A percentile compares a stretch with the other conserved stretches of the same genome.
phyloP scores from a whole-genome alignment of 2,113 vertebrate species.

The Podocnemis expansa region DNA sequence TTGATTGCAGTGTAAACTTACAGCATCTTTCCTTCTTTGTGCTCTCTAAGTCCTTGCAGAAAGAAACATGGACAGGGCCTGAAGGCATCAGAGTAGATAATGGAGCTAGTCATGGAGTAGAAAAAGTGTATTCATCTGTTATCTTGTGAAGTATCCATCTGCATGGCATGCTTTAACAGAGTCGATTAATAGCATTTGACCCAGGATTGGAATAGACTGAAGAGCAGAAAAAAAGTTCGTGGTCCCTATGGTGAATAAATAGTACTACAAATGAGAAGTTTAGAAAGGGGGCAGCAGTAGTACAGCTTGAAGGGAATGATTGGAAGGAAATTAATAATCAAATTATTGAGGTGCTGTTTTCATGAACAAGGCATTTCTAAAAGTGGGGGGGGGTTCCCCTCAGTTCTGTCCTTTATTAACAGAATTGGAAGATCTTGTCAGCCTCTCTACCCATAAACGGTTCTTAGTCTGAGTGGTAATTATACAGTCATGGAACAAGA shows the following conservation, averaged over 20 bases:
- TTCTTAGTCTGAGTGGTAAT: neutral
- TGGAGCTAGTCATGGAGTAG: neutral
- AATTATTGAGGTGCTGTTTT: neutral
- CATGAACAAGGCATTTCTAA: neutral
- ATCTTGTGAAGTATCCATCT: neutral
- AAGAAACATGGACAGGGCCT: fast-evolving
- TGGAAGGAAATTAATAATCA: neutral
- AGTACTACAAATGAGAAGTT: neutral
- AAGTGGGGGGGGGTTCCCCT: neutral
- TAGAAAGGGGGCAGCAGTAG: neutral
- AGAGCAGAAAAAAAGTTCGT: neutral
- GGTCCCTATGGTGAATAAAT: neutral
- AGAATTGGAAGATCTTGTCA: neutral
- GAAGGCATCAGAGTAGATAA: fast-evolving
- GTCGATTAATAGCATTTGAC: neutral
- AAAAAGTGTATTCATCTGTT: neutral
- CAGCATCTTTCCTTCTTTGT: neutral
- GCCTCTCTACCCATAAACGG: too few relatives aligned
- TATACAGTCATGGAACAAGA: neutral
- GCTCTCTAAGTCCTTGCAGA: neutral
- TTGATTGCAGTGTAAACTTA: neutral
- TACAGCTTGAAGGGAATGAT: neutral
- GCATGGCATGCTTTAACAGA: neutral
- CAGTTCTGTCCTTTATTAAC: neutral
- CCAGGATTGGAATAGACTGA: neutral